Evolutionary conservation across 1,140 invertebrate species (phyloP).

Genomic region (Drosophila pallidifrons): DNA sequence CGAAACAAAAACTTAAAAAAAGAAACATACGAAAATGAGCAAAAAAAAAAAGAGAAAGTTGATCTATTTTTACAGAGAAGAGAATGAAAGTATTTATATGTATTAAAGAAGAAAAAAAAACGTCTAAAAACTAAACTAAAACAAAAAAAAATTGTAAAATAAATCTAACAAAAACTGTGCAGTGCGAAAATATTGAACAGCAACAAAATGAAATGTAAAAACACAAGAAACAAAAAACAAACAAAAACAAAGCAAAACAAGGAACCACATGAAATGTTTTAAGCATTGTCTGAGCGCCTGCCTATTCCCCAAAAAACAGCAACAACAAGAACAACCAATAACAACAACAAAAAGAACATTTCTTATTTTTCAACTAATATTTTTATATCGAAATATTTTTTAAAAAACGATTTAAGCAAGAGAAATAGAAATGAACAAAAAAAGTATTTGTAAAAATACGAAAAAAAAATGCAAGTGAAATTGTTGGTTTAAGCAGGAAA

Average conservation of each 20-base stretch:
- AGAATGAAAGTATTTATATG: constrained; percentile 79
- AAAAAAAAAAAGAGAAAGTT: constrained; percentile 53
- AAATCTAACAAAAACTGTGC: constrained; percentile 57
- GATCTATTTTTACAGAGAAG: constrained; percentile 79
- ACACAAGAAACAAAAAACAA: constrained; percentile 18
- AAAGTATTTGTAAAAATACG: constrained; percentile 60
- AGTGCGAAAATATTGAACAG: constrained; percentile 55
- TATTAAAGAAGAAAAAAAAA: constrained; percentile 74
- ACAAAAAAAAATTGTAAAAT: constrained; percentile 77
- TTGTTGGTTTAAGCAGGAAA: constrained; percentile 53
- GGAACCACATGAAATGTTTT: constrained; percentile 73
- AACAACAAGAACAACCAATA: constrained; percentile 59
- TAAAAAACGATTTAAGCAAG: constrained; percentile 70
- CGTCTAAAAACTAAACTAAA: constrained; percentile 44
- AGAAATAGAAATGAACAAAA: constrained; percentile 49
- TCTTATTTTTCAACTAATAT: constrained; percentile 81
- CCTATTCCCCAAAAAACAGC: constrained; percentile 49
- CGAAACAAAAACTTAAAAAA: constrained; percentile 50
- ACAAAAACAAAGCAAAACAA: constrained; percentile 55
- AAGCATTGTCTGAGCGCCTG: constrained; percentile 72
- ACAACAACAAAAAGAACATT: constrained; percentile 53
- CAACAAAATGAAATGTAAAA: constrained; percentile 52
- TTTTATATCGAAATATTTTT: constrained; percentile 80
- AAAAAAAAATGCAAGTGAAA: constrained; percentile 40
- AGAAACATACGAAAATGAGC: constrained; percentile 58